Conservation (phyloP, 2,113 vertebrate genomes). For the Hiodon alosoides region DNA sequence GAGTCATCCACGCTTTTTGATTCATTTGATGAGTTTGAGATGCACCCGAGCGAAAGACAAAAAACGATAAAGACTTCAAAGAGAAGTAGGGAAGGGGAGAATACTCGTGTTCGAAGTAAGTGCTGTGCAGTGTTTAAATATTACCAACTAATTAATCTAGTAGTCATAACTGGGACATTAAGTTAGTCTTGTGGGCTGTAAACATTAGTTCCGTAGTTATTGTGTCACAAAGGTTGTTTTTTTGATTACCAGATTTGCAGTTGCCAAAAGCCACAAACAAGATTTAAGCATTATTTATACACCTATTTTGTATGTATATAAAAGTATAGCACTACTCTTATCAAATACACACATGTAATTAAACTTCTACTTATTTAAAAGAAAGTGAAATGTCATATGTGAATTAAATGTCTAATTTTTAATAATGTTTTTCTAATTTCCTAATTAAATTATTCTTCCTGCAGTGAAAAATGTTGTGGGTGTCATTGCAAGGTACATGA, state of each 20-base stretch:
- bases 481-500: slow-evolving; percentile 53
- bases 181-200: too few species aligned
- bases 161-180: too few species aligned
- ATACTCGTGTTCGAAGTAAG: slow-evolving; percentile 53
- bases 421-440: neutral
- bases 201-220: too few species aligned
- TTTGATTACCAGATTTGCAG: too few species aligned
- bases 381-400: neutral
- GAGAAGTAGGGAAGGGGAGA: slow-evolving; percentile 50
- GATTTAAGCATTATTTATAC: too few species aligned
- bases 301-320: too few species aligned
- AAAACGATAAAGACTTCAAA: slow-evolving; percentile 44
- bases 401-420: neutral
- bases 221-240: too few species aligned
- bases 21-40: slow-evolving; percentile 51
- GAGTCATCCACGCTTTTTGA: slow-evolving; percentile 47
- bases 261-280: too few species aligned
- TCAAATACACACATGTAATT: too few species aligned
- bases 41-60: slow-evolving; percentile 40
- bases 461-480: slow-evolving; percentile 56
- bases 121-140: neutral
- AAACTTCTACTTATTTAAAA: too few species aligned
- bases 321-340: too few species aligned
- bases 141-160: too few species aligned
- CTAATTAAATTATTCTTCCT: neutral